phyloP scores from a whole-genome alignment of 2,797 vertebrate species.

The Darevskia mixta region DNA sequence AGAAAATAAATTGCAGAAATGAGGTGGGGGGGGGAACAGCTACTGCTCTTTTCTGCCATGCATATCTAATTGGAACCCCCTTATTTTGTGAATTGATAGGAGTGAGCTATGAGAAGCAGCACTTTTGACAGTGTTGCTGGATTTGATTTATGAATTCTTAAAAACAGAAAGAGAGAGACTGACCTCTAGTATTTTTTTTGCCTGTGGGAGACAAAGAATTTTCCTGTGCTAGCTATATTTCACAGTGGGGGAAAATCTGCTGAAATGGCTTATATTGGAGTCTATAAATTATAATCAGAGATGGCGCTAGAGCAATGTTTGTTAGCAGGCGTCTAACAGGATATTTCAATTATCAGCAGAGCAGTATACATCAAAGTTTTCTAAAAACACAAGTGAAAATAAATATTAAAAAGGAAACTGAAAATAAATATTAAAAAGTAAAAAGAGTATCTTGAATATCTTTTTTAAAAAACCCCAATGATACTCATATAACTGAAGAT shows the following conservation, averaged over 20 bases:
- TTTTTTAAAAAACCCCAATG: background rate
- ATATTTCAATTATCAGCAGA: background rate
- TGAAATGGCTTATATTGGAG: constrained; percentile 18
- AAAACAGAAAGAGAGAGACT: background rate
- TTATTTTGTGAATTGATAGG: constrained; percentile 31
- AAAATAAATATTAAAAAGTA: background rate
- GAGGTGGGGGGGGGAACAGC: background rate
- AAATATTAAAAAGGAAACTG: constrained; percentile 1
- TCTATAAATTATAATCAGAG: constrained; percentile 29
- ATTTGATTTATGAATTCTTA: constrained; percentile 40
- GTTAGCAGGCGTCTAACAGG: constrained; percentile 8
- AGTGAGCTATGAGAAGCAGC: constrained; percentile 13
- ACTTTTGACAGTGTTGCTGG: constrained; percentile 21
- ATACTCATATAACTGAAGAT: background rate
- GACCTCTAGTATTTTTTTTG: constrained; percentile 30
- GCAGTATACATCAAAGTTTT: background rate
- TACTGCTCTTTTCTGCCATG: background rate
- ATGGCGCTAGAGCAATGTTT: constrained; percentile 1
- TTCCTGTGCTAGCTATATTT: constrained; percentile 34
- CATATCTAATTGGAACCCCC: constrained; percentile 2
- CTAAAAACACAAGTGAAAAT: background rate
- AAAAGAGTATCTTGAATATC: background rate
- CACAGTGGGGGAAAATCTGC: constrained; percentile 4
- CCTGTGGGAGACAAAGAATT: constrained; percentile 35
- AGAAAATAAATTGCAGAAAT: background rate